phyloP scores from a whole-genome alignment of 2,888 invertebrate genomes.

The Tenodera sinensis region DNA sequence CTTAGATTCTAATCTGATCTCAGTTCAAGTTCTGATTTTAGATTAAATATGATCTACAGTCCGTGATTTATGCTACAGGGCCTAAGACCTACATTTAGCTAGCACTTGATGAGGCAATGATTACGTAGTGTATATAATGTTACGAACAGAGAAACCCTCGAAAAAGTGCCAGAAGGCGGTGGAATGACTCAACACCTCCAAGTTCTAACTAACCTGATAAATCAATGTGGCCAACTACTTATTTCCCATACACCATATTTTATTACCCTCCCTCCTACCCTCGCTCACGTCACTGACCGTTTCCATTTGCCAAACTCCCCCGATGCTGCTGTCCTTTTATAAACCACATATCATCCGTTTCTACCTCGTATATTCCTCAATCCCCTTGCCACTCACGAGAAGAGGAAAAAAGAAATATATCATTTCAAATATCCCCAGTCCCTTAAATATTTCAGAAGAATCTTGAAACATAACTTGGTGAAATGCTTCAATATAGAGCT shows the following conservation, averaged over 20 bases:
- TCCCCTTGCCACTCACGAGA: background rate
- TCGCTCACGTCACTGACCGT: conserved; percentile 3
- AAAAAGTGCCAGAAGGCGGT: background rate
- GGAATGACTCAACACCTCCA: background rate
- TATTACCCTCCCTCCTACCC: background rate
- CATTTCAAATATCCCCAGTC: conserved; percentile 3
- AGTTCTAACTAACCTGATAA: conserved; percentile 23
- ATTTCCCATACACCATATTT: conserved; percentile 13
- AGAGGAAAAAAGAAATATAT: conserved; percentile 2
- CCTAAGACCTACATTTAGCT: too few relatives aligned
- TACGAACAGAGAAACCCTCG: too few relatives aligned
- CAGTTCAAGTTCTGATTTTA: too few relatives aligned
- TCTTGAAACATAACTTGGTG: background rate
- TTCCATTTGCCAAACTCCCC: background rate
- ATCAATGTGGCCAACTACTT: conserved; percentile 18
- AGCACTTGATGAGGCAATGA: too few relatives aligned
- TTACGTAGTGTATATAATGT: too few relatives aligned
- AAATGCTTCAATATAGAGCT: background rate
- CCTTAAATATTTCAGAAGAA: background rate
- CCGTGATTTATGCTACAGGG: too few relatives aligned
- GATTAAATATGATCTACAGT: too few relatives aligned
- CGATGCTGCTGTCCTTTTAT: background rate
- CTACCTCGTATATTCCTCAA: background rate
- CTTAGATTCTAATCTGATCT: too few relatives aligned
- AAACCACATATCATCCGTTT: conserved; percentile 5